Evolutionary conservation across 2,113 vertebrate species (phyloP), one percentile per base, ranked within the genome.

Genomic region (Theristicus caerulescens): DNA sequence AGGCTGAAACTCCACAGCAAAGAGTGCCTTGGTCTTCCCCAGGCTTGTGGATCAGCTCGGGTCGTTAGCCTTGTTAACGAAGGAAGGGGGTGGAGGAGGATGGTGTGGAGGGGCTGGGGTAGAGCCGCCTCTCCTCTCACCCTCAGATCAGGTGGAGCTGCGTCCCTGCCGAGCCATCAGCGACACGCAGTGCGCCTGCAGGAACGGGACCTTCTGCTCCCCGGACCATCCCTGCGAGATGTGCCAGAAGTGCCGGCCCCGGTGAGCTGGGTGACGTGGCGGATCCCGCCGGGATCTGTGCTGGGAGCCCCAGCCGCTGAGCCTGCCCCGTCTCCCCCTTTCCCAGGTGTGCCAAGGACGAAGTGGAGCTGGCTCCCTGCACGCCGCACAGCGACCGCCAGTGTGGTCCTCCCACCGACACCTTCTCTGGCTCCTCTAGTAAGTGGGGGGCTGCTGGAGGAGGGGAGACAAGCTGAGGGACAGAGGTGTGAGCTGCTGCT

Each of bases 151-250:
- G 70, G 95, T 92, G 76, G 73, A 96, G 93, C n/a, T 22, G 85
- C 89, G 87, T 0, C 17, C 58, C 46, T 97, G 97, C 95, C 69
- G 3, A 11, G 1, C 6, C 7, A 1, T 1, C 72, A 90, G 64
- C 32, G 21, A 97, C 92, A 88, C 69, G 0, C 42, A 31, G 66
- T 97, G 97, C 0, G n/a, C 2, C 38, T 97, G 97, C 91, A 96
- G 5, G 90, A 82, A 90, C 0, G 94, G 97, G 61, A 96, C 95
- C 73, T 97, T 95, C 95, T 97, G 97, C 64, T 82, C 88, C 27
- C 93, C 90, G 0, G 94, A 91, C 24, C 95, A 96, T 5, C 94
- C 97, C 17, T 97, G 97, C 0, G 97, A 97, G 92, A 95, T 97
- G 85, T 97, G 97, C 94, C 94, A 93, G 59, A 94, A 94, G 62